Conservation (phyloP, 2,113 vertebrate species). For the Diphyllodes magnificus region DNA sequence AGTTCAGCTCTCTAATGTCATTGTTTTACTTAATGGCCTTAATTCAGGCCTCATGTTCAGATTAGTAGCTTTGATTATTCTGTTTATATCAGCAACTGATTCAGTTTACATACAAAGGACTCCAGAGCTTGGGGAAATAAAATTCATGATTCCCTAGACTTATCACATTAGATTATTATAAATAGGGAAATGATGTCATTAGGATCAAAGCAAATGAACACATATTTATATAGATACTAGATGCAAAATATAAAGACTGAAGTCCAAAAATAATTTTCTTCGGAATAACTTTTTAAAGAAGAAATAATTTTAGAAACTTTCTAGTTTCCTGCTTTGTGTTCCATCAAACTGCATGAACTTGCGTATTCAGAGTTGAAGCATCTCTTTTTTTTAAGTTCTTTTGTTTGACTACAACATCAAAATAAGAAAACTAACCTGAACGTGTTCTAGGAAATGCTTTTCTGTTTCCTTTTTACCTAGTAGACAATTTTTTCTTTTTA, state of each 20-base stretch:
- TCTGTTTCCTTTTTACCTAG: not conserved
- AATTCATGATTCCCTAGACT: not conserved
- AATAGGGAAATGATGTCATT: slow-evolving; percentile 27
- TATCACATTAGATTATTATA: not conserved
- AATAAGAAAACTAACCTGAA: not conserved
- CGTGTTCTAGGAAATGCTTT: not conserved
- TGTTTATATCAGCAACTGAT: slow-evolving; percentile 16
- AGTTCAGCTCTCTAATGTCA: slow-evolving; percentile 13
- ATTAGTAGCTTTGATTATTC: slow-evolving; percentile 25
- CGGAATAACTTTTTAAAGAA: not conserved
- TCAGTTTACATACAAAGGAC: not conserved
- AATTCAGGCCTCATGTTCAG: not conserved
- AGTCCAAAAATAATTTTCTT: not conserved
- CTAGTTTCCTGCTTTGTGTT: not conserved
- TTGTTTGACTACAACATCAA: not conserved
- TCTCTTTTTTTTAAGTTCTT: not conserved
- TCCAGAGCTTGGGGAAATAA: not conserved
- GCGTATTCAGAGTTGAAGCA: not conserved
- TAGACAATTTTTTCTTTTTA: not conserved
- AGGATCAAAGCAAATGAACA: not conserved
- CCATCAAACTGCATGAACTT: not conserved
- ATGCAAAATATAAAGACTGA: not conserved
- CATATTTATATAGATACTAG: not conserved
- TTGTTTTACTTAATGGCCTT: slow-evolving; percentile 25
- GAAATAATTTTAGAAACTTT: not conserved